phyloP scores from a whole-genome alignment of 2,797 vertebrate species.

The Parambassis ranga region DNA sequence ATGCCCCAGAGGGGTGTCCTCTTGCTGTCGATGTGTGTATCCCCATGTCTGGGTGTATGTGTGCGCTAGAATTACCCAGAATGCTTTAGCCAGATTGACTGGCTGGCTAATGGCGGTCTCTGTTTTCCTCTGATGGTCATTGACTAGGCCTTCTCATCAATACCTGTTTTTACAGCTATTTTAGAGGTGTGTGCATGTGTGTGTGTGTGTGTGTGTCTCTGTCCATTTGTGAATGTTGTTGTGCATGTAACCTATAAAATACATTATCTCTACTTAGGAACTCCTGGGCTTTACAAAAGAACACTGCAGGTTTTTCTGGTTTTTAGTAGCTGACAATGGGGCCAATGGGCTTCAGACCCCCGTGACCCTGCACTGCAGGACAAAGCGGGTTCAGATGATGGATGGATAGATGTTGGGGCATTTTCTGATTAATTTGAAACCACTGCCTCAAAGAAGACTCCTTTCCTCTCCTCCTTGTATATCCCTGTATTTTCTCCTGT shows the following conservation, averaged over 20 bases:
- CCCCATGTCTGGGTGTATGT: constrained; percentile 72
- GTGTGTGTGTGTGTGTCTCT: constrained; percentile 3
- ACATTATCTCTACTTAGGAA: neutral
- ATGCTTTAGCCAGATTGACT: constrained; percentile 84
- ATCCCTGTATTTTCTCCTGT: constrained; percentile 4
- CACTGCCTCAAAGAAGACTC: neutral
- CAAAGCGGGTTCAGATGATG: too few relatives aligned
- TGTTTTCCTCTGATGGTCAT: constrained; percentile 85
- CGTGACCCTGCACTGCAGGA: too few relatives aligned
- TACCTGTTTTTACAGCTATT: constrained; percentile 80
- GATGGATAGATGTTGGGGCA: too few relatives aligned
- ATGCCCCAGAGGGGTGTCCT: constrained; percentile 77
- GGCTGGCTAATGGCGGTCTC: constrained; percentile 83
- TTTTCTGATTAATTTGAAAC: too few relatives aligned
- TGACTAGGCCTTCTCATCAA: constrained; percentile 81
- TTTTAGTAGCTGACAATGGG: too few relatives aligned
- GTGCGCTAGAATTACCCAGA: constrained; percentile 83
- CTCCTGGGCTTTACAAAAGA: neutral
- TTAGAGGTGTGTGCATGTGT: constrained; percentile 34
- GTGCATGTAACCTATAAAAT: neutral
- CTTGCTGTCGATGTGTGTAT: constrained; percentile 81
- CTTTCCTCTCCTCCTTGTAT: neutral
- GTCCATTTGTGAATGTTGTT: constrained; percentile 10
- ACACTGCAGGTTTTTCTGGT: too few relatives aligned
- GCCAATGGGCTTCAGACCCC: too few relatives aligned